These are phyloP conservation scores for Lacanobia oleracea DNA, from an alignment of 2,888 invertebrate species.

Conservation along the genomic window DNA sequence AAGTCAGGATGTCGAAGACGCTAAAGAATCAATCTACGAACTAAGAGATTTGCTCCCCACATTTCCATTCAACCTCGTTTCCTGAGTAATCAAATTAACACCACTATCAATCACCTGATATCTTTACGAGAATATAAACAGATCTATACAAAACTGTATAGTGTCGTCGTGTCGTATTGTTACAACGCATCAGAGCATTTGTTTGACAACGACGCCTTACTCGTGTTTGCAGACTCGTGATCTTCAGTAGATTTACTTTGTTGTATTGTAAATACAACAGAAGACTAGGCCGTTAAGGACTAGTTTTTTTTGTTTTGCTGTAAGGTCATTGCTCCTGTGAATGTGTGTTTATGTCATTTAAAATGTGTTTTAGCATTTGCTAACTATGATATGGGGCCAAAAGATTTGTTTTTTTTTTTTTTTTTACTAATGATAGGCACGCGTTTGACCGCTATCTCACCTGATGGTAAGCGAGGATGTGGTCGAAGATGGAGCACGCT, in stretches of 20 bases:
- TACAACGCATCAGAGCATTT: slow-evolving; percentile 12
- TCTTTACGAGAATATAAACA: background rate
- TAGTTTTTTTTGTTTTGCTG: background rate
- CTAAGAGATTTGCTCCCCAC: background rate
- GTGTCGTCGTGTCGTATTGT: slow-evolving; percentile 10
- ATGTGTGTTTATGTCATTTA: background rate
- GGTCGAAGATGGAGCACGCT: no score
- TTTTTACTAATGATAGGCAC: no score
- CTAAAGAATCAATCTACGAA: no score
- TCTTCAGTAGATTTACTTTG: slow-evolving; percentile 14
- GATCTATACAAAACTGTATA: background rate
- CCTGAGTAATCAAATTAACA: background rate
- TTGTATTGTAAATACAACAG: background rate
- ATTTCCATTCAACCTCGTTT: background rate
- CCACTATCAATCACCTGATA: background rate
- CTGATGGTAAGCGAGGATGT: no score
- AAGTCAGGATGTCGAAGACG: no score
- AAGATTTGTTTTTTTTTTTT: no score
- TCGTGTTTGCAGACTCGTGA: slow-evolving; percentile 40
- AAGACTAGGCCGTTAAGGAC: slow-evolving; percentile 7
- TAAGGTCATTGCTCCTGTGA: background rate
- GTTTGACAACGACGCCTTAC: slow-evolving; percentile 2
- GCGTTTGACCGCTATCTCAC: no score
- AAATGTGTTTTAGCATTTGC: no score
- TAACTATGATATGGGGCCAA: no score